Conservation (phyloP, 2,797 vertebrate species). For the Champsocephalus gunnari region DNA sequence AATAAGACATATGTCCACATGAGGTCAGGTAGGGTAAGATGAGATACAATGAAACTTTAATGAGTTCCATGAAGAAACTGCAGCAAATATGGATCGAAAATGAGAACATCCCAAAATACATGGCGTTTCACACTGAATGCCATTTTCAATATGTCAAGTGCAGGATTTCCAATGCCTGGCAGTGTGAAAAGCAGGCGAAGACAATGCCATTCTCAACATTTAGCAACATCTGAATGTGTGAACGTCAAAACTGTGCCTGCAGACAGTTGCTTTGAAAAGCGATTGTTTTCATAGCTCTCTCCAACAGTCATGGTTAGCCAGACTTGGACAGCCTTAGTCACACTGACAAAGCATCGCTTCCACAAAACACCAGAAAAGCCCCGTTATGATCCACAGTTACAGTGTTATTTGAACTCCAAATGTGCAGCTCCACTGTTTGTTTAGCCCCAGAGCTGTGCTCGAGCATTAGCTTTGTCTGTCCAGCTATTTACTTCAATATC, state of each 20-base stretch:
- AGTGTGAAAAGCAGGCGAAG: conserved; percentile 32
- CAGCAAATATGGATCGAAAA: conserved; percentile 57
- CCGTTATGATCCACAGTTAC: conserved; percentile 56
- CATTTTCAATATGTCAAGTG: conserved; percentile 32
- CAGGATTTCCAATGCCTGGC: conserved; percentile 38
- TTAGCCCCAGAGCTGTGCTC: conserved; percentile 65
- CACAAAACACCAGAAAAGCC: conserved; percentile 62
- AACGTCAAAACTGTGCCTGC: conserved; percentile 43
- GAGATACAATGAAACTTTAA: conserved; percentile 67
- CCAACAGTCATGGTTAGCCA: conserved; percentile 63
- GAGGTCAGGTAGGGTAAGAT: conserved; percentile 46
- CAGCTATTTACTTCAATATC: conserved; percentile 68
- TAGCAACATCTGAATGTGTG: conserved; percentile 46
- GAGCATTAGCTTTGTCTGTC: conserved; percentile 54
- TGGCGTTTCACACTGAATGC: conserved; percentile 25
- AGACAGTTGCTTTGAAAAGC: conserved; percentile 43
- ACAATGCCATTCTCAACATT: conserved; percentile 43
- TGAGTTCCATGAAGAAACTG: conserved; percentile 52
- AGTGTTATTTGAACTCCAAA: conserved; percentile 58
- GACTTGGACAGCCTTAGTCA: conserved; percentile 65
- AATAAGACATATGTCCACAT: conserved; percentile 17
- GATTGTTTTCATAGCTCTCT: conserved; percentile 47
- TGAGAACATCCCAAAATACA: conserved; percentile 56
- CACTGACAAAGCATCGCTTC: conserved; percentile 63
- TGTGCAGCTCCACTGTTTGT: conserved; percentile 60